These are phyloP conservation scores for Ramphastos sulfuratus DNA, from an alignment of 2,113 vertebrate species.

Conservation along the genomic window DNA sequence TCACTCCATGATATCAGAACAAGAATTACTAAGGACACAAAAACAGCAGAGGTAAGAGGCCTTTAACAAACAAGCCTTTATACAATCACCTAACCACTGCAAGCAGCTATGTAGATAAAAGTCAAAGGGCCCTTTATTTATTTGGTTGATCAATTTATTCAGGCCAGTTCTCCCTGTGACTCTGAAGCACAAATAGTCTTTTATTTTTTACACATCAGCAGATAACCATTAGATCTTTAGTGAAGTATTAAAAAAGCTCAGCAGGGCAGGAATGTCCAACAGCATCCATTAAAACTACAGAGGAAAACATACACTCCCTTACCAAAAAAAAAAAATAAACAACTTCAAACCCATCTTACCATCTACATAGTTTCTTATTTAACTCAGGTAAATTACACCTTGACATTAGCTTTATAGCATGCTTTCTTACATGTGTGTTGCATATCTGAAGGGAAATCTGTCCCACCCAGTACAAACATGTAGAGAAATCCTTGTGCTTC, in stretches of 20 bases:
- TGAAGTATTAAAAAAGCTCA: neutral
- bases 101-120: neutral
- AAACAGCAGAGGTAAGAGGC: neutral
- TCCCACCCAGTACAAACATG: neutral
- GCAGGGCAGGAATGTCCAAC: neutral
- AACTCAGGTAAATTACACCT: neutral
- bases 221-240: neutral
- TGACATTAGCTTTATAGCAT: neutral
- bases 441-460: neutral
- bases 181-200: neutral
- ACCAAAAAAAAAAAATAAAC: neutral
- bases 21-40: neutral
- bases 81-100: neutral
- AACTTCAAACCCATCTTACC: neutral
- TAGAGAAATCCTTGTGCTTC: neutral
- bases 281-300: neutral
- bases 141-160: neutral
- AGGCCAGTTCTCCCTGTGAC: neutral
- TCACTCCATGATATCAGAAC: neutral
- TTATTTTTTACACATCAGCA: slow-evolving; percentile 7
- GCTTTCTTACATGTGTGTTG: neutral
- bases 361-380: neutral
- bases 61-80: neutral
- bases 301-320: neutral
- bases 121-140: neutral